Base-by-base conservation (phyloP, 2,113 vertebrate species). In the Puntigrus tetrazona region DNA sequence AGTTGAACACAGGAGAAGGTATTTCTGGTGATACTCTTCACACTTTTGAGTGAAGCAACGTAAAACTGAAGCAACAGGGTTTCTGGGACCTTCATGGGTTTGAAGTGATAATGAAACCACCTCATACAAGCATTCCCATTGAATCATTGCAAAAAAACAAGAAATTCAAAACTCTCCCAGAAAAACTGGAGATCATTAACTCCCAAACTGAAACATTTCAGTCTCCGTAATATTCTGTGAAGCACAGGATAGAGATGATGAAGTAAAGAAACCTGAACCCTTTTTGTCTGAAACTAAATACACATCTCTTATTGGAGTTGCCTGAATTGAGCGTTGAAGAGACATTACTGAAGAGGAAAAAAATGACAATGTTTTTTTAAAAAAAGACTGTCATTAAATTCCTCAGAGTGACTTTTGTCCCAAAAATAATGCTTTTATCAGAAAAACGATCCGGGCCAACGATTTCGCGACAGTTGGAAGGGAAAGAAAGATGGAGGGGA, bases 341-440 rank as follows among this genome's bases (percentile, higher is more conserved):
- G 89, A 89, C 90, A 45, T 84, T 67, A 38, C 69, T 36, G 72
- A 78, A 86, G 45, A 87, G 25, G 27, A 38, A 52, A 47, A 85
- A 84, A 80, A 86, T 86, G 90, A 91, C 92, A 78, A 20, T 18
- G 85, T 83, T 7, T n/a, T n/a, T n/a, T n/a, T 20, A 73, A 78
- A 79, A 83, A 84, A 86, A 78, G n/a, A 79, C 79, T 55, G 89
- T 87, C 90, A 89, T 83, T 93, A 91, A 93, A 93, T 94, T 81
- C 91, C 90, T 93, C 90, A 87, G 90, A 94, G 90, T 91, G 91
- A 90, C 94, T 94, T 95, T 94, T 89, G 91, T 94, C 95, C 93
- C 93, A 89, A 92, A 95, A 95, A 95, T 93, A 94, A 94, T 92
- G 93, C 94, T 96, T 94, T 95, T 94, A 95, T 93, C 92, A 87